phyloP scores from a whole-genome alignment of 2,797 vertebrate species.

The Lagocephalus sceleratus region DNA sequence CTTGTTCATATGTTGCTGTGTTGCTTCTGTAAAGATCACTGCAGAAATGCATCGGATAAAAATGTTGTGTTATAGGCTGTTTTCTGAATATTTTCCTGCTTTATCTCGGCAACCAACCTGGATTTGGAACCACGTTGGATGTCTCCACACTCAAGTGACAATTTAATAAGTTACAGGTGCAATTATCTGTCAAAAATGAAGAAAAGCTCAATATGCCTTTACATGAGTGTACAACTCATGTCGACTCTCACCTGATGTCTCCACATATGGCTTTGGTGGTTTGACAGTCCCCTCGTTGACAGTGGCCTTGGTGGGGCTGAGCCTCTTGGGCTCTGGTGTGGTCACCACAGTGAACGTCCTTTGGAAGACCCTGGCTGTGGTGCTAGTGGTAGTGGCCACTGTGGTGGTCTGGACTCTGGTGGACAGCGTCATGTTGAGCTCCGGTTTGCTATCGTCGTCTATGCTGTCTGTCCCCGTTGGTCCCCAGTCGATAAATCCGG shows the following conservation, averaged over 20 bases:
- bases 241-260: conserved; percentile 76
- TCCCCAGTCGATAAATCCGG: conserved; percentile 83
- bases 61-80: not conserved
- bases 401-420: conserved; percentile 68
- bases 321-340: conserved; percentile 72
- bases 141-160: too few species aligned
- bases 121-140: too few species aligned
- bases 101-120: too few species aligned
- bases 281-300: conserved; percentile 72
- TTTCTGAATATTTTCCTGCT: too few species aligned
- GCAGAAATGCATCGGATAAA: not conserved
- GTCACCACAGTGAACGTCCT: conserved; percentile 75
- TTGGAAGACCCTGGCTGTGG: conserved; percentile 71
- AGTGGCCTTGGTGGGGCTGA: conserved; percentile 74
- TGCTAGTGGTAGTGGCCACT: conserved; percentile 67
- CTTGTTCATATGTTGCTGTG: not conserved
- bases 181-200: too few species aligned
- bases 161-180: too few species aligned
- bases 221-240: too few species aligned
- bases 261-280: conserved; percentile 78
- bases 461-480: conserved; percentile 76
- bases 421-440: conserved; percentile 67
- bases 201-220: too few species aligned
- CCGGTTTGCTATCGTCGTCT: conserved; percentile 64
- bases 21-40: not conserved